Base-by-base conservation (phyloP, 2,888 invertebrate genomes). In the Mythimna ferrago region DNA sequence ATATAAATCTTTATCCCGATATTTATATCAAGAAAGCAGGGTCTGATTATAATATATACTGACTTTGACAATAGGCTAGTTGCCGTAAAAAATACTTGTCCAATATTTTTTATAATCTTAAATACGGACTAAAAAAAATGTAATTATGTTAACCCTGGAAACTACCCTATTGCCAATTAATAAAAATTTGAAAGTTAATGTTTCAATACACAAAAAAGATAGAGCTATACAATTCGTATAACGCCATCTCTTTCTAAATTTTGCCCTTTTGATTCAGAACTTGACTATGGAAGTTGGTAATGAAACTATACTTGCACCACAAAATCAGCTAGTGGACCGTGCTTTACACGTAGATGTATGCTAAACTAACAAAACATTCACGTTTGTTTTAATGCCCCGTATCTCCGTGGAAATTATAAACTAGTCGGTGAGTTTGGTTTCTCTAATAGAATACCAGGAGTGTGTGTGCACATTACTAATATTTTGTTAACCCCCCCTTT, bases 401-500 rank as follows among this genome's bases (percentile, higher is more conserved):
- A 88, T 87, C 87, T 89, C 82, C 77, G 90, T 90, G 89, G 91
- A 92, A 91, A 86, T 83, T 88, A 85, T 88, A 76, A 54, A 88
- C 86, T 91, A 96, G 96, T 96, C 96, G 94, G 96, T 96, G 93
- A 96, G 96, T 96, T 80, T 88, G 84, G 85, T 71, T 82, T 80
- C 68, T 72, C 41, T 73, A 62, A 81, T 70, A 71, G 81, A 71
- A 80, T 75, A 66, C 65, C 75, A 66, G 80, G 63, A 73, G 70
- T 82, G 79, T 80, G 63, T 83, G 78, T 83, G 83, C 84, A 82
- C 82, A 85, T 81, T 58, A 72, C 68, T 74, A 69, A 77, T 71
- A 67, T 76, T 81, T 71, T 74, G 66, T 83, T 71, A 56, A 76
- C 16, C 56, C 53, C 11, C 48, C 48, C 48, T 19, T 35, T 6